These are phyloP conservation scores for Premnoplex brunnescens DNA, from an alignment of 2,797 vertebrate species.

Conservation along the genomic window DNA sequence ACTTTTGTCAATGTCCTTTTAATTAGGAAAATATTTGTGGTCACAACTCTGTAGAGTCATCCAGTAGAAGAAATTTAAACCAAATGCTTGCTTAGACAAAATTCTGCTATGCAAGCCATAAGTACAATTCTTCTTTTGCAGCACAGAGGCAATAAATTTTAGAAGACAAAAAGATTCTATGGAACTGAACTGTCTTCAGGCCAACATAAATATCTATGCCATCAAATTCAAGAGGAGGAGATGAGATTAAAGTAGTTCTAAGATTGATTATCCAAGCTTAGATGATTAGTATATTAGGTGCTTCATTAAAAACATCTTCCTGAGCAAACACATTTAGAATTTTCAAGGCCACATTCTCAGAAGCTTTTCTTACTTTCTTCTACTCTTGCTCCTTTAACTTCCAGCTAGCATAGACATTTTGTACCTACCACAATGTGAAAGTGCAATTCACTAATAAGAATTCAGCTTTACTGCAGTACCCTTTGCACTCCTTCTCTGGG, in stretches of 20 bases:
- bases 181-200: background rate
- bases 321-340: background rate
- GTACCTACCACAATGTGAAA: background rate
- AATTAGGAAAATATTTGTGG: background rate
- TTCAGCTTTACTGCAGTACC: background rate
- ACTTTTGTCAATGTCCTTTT: background rate
- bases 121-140: background rate
- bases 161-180: background rate
- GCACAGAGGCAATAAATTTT: background rate
- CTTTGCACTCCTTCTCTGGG: background rate
- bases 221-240: background rate
- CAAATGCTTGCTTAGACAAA: background rate
- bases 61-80: background rate
- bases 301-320: background rate
- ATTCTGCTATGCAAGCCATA: background rate
- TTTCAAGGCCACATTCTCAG: background rate
- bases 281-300: background rate
- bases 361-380: background rate
- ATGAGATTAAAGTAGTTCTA: background rate
- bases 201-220: background rate
- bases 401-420: background rate
- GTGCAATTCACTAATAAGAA: slow-evolving; percentile 15
- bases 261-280: background rate
- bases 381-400: background rate
- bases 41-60: background rate